phyloP scores from a whole-genome alignment of 2,797 vertebrate species.

The Chaetodon trifasciatus region DNA sequence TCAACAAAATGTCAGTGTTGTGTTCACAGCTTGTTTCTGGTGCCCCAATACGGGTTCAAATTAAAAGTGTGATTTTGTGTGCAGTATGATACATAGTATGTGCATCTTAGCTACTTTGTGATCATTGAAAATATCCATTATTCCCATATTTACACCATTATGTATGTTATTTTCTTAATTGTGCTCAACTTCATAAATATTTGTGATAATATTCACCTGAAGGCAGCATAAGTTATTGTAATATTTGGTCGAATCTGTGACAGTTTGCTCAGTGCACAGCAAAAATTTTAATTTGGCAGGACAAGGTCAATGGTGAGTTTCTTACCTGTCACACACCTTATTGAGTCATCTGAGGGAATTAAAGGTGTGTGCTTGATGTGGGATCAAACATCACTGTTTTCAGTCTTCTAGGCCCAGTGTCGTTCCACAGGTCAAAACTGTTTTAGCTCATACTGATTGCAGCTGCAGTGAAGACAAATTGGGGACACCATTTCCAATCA shows the following conservation, averaged over 20 bases:
- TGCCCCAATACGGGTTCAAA: not conserved
- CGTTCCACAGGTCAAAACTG: not conserved
- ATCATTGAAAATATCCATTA: too few species aligned
- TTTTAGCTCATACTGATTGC: constrained; percentile 12
- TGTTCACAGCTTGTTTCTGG: not conserved
- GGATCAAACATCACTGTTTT: constrained; percentile 11
- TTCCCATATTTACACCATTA: too few species aligned
- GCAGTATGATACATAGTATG: too few species aligned
- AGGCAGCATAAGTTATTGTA: not conserved
- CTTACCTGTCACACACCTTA: constrained; percentile 2
- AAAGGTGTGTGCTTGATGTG: not conserved
- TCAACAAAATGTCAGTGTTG: not conserved
- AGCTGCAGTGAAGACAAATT: constrained; percentile 11
- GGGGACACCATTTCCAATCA: constrained; percentile 4
- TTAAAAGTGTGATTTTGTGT: too few species aligned
- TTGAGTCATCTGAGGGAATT: not conserved
- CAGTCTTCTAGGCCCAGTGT: not conserved
- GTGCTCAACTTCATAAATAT: too few species aligned
- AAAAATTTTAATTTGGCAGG: not conserved
- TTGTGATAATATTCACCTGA: not conserved
- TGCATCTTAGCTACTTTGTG: too few species aligned
- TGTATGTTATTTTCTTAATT: too few species aligned
- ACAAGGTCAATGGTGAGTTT: not conserved
- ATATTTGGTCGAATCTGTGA: not conserved
- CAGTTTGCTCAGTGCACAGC: not conserved